Conservation (phyloP, 2,797 vertebrate species). For the Acropternis orthonyx region DNA sequence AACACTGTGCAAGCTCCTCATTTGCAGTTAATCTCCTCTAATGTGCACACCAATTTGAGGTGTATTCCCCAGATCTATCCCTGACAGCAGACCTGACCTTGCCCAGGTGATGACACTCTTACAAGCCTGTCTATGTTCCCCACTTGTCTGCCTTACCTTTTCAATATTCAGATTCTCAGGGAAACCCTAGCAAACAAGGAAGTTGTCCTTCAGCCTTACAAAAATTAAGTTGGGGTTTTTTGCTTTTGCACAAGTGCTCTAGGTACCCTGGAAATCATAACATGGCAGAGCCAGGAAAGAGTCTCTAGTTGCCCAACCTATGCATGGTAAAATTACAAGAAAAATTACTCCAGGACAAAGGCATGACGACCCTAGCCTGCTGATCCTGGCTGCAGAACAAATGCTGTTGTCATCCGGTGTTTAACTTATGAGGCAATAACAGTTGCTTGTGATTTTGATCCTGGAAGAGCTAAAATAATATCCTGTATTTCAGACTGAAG, state of each 20-base stretch:
- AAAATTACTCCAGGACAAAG: slow-evolving; percentile 54
- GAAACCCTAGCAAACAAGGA: slow-evolving; percentile 23
- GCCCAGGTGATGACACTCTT: not conserved
- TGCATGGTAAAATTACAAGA: slow-evolving; percentile 63
- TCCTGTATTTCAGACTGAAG: not conserved
- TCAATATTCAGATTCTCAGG: not conserved
- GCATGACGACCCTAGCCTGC: slow-evolving; percentile 71
- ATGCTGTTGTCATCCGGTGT: not conserved
- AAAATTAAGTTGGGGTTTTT: not conserved
- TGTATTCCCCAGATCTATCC: not conserved
- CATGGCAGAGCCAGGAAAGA: slow-evolving; percentile 33
- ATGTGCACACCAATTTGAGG: accelerated
- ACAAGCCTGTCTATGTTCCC: not conserved
- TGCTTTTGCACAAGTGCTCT: slow-evolving; percentile 19
- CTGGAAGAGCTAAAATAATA: slow-evolving; percentile 40
- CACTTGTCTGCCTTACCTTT: not conserved
- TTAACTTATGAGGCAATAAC: slow-evolving; percentile 61
- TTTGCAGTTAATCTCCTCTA: not conserved
- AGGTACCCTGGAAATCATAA: not conserved
- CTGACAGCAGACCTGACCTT: not conserved
- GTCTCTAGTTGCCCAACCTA: slow-evolving; percentile 32
- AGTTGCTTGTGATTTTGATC: slow-evolving; percentile 46
- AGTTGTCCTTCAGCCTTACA: slow-evolving; percentile 19
- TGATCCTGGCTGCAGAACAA: slow-evolving; percentile 68
- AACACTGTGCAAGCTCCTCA: not conserved